phyloP scores from a whole-genome alignment of 2,888 invertebrate species.

The Crossocerus cetratus region DNA sequence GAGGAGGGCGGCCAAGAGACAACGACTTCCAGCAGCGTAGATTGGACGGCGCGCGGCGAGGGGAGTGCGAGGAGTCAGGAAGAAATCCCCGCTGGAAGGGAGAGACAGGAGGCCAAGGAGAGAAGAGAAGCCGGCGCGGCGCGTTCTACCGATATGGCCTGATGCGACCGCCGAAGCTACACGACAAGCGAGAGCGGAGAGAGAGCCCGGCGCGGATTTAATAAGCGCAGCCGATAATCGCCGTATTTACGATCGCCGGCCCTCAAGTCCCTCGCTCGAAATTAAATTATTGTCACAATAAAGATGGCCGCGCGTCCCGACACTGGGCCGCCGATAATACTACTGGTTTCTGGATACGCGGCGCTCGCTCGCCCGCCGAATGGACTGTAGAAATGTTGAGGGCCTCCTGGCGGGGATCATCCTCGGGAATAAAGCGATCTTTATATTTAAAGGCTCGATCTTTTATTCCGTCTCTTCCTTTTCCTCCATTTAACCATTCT shows the following conservation, averaged over 20 bases:
- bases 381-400: no score
- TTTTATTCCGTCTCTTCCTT: no score
- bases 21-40: constrained; percentile 56
- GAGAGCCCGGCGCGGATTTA: constrained; percentile 63
- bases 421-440: no score
- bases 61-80: not conserved
- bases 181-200: constrained; percentile 23
- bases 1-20: constrained; percentile 27
- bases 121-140: constrained; percentile 28
- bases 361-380: no score
- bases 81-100: not conserved
- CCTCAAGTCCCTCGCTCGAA: constrained; percentile 57
- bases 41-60: constrained; percentile 58
- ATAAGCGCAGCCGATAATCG: constrained; percentile 74
- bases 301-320: constrained; percentile 54
- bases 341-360: constrained; percentile 14
- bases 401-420: no score
- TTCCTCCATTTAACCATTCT: no score
- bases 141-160: constrained; percentile 25
- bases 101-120: constrained; percentile 43
- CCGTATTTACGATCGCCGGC: constrained; percentile 70
- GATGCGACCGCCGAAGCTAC: constrained; percentile 16
- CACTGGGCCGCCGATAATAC: not conserved
- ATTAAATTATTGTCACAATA: constrained; percentile 75
- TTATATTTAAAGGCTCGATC: no score